phyloP scores from a whole-genome alignment of 2,113 vertebrate genomes.

The Morone saxatilis region DNA sequence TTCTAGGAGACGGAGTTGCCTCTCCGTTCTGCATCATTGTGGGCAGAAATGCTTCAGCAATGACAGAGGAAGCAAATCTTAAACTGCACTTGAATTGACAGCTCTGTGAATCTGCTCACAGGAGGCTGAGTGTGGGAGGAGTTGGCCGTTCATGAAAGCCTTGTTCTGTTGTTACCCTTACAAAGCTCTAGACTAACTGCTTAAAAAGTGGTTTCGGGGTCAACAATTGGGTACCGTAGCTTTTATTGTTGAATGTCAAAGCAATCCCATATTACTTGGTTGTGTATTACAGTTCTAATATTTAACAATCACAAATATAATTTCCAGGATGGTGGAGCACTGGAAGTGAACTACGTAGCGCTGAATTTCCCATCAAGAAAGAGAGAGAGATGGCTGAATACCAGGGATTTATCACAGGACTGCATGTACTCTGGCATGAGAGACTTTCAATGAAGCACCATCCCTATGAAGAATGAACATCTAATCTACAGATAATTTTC shows the following conservation, averaged over 20 bases:
- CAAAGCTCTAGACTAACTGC: not conserved
- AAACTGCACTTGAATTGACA: not conserved
- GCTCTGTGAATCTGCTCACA: not conserved
- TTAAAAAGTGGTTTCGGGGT: not conserved
- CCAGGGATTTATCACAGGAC: not conserved
- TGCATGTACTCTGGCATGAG: slow-evolving; percentile 27
- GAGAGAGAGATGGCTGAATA: slow-evolving; percentile 19
- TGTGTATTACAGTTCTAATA: not conserved
- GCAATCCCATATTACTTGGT: not conserved
- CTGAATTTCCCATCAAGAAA: slow-evolving; percentile 56
- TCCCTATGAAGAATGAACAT: not conserved
- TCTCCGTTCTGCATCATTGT: not conserved
- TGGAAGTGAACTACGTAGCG: slow-evolving; percentile 26
- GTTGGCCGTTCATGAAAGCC: not conserved
- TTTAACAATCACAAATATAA: not conserved
- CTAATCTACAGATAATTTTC: not conserved
- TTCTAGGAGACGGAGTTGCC: no score
- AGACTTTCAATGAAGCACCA: not conserved
- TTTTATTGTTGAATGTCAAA: not conserved
- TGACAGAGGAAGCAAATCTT: no score
- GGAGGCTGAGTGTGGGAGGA: not conserved
- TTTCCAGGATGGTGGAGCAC: slow-evolving; percentile 35
- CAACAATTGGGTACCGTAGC: not conserved
- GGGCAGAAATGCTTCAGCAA: not conserved
- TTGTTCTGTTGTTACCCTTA: not conserved